Evolutionary conservation across 2,113 vertebrate species (phyloP), one percentile per base, ranked within the genome.

Genomic region (Malaclemys terrapin): DNA sequence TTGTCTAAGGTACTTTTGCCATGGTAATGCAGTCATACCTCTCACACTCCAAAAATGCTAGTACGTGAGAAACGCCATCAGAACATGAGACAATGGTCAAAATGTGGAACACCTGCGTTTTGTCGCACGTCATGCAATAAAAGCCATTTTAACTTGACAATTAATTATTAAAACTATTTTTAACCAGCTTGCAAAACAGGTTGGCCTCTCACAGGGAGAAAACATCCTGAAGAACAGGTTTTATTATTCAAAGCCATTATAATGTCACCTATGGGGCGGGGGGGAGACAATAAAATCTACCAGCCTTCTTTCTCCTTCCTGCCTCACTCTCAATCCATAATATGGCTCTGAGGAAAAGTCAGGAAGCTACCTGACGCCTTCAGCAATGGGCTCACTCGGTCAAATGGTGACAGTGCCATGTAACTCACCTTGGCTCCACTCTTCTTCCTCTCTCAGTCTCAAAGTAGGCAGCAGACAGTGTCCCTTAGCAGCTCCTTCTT

Each of bases 1-100:
- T 90, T 92, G 57, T 90, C 24, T 50, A 25, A 42, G 87, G 89
- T 53, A 88, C 49, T 82, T 95, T 57, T 95, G 83, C 81, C 86
- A 0, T 69, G 72, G 83, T 75, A 90, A 62, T 83, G 17, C 57
- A 65, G 62, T 47, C 85, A 94, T 89, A 95, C 80, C 89, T 97
- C 93, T 91, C 69, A 47, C 91, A 69, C 54, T 85, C 53, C 42
- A 88, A 59, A 54, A 81, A 54, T 90, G n/a, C 89, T 76, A 91
- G 69, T 69, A 91, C 90, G 59, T 49, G 84, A 84, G 91, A 90
- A 35, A 87, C 91, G 59, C 69, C 52, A 35, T 91, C 62, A 57
- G 45, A 25, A 4, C 22, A 72, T 1, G 5, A 53, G 76, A 38
- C 69, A 25, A 57, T 56, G 2, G 0, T 62, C n/a, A 85, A 80